A percentile compares a stretch with the other conserved stretches of the same genome.
Conservation (phyloP, 2,113 vertebrate species). For the Spea bombifrons region DNA sequence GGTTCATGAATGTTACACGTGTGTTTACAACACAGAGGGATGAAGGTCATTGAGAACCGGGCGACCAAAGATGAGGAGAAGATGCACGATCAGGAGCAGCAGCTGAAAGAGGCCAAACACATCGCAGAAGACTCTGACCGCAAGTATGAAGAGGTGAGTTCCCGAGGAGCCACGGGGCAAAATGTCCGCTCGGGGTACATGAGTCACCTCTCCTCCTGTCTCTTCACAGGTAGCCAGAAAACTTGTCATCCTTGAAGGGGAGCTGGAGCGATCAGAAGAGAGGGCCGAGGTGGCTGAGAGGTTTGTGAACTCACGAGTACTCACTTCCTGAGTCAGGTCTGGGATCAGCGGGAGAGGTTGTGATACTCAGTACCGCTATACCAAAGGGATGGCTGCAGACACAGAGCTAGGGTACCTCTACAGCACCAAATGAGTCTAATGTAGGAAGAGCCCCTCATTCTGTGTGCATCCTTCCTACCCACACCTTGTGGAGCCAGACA, state of each 20-base stretch:
- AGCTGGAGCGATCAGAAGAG: slow-evolving; percentile 95
- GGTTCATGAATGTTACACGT: no score
- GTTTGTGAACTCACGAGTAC: slow-evolving; percentile 72
- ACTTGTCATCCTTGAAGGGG: slow-evolving; percentile 92
- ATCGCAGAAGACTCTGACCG: slow-evolving; percentile 96
- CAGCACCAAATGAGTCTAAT: no score
- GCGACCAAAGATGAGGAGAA: slow-evolving; percentile 96
- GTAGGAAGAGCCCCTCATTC: no score
- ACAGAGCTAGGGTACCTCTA: no score
- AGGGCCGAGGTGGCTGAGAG: slow-evolving; percentile 93
- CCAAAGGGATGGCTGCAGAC: no score
- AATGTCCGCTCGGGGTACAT: no score
- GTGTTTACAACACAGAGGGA: slow-evolving; percentile 74
- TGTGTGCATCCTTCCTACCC: no score
- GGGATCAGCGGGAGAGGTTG: no score
- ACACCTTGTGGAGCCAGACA: no score
- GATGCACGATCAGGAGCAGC: slow-evolving; percentile 98
- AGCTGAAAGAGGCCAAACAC: slow-evolving; percentile 97
- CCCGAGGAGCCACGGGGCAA: not conserved
- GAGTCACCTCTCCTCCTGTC: not conserved
- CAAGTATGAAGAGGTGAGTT: slow-evolving; percentile 93
- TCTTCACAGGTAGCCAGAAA: slow-evolving; percentile 87
- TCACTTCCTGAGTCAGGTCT: no score
- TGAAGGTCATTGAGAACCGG: slow-evolving; percentile 98
- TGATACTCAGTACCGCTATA: no score